A percentile compares a stretch with the other conserved stretches of the same genome.
Conservation (phyloP, 2,113 vertebrate genomes). For the Hydrolagus affinis region DNA sequence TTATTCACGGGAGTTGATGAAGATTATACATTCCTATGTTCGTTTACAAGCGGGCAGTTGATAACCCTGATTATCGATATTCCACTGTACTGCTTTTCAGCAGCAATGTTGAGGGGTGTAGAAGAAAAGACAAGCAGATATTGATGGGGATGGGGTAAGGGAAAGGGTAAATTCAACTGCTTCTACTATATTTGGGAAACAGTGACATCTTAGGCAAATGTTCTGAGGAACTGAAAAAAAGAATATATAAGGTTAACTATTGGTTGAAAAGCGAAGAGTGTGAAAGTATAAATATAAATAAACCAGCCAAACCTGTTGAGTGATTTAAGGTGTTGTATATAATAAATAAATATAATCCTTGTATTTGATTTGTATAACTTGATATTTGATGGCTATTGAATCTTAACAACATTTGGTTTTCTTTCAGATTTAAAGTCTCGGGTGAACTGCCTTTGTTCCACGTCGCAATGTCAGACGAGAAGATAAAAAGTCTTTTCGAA, state of each 20-base stretch:
- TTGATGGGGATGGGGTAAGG: too few relatives aligned
- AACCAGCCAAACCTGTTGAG: too few relatives aligned
- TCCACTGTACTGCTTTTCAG: neutral
- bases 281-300: too few relatives aligned
- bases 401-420: neutral
- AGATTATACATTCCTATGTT: neutral
- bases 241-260: too few relatives aligned
- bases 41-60: neutral
- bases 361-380: neutral
- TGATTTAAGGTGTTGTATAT: too few relatives aligned
- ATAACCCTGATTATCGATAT: neutral
- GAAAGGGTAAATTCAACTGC: too few relatives aligned
- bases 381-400: neutral
- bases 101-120: neutral
- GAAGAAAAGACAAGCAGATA: too few relatives aligned
- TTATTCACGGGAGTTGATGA: neutral
- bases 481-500: slow-evolving; percentile 66
- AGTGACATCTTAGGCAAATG: too few relatives aligned
- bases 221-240: too few relatives aligned
- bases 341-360: neutral
- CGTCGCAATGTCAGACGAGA: slow-evolving; percentile 80
- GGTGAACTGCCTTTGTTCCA: slow-evolving; percentile 86
- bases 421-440: slow-evolving; percentile 77
- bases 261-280: too few relatives aligned
- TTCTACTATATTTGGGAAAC: too few relatives aligned